Evolutionary conservation across 2,797 vertebrate genomes (phyloP).

Genomic region (Brachyalestes nurse): DNA sequence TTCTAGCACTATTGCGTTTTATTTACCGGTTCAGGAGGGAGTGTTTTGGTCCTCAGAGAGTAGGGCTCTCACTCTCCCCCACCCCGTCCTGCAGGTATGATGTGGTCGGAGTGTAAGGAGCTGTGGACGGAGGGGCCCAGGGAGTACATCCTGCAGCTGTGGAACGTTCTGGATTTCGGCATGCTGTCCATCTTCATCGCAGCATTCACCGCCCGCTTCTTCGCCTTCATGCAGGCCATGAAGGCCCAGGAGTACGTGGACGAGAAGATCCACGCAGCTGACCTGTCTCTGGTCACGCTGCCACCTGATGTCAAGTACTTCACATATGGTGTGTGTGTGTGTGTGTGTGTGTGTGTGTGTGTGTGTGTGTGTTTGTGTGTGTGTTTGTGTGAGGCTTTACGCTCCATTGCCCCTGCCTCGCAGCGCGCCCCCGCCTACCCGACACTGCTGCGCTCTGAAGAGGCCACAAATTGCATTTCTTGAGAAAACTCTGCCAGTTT

Average conservation of each 20-base stretch:
- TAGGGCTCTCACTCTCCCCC: not conserved
- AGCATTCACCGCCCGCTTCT: constrained; percentile 85
- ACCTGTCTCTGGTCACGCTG: constrained; percentile 83
- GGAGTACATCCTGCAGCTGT: constrained; percentile 86
- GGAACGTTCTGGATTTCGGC: constrained; percentile 89
- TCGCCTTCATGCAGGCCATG: constrained; percentile 85
- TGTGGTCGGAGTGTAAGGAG: constrained; percentile 92
- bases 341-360: constrained; percentile 77
- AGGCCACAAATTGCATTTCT: not conserved
- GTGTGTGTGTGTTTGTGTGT: constrained; percentile 80
- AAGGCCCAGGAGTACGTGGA: constrained; percentile 90
- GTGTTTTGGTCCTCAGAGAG: not conserved
- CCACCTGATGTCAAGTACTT: constrained; percentile 88
- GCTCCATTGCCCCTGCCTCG: not conserved
- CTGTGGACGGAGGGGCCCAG: constrained; percentile 87
- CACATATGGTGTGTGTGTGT: constrained; percentile 80
- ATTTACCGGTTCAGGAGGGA: not conserved
- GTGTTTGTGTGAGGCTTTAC: constrained; percentile 56
- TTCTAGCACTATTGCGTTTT: not conserved
- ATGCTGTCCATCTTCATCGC: constrained; percentile 92
- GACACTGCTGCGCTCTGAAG: not conserved
- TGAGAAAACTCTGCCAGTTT: no score
- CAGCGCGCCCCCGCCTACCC: not conserved
- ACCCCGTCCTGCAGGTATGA: constrained; percentile 79
- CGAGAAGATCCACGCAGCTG: constrained; percentile 78